Percentiles rank a stretch among this genome's conserved stretches.
Evolutionary conservation across 2,113 vertebrate genomes (phyloP).

Genomic region (Syngnathoides biaculeatus): DNA sequence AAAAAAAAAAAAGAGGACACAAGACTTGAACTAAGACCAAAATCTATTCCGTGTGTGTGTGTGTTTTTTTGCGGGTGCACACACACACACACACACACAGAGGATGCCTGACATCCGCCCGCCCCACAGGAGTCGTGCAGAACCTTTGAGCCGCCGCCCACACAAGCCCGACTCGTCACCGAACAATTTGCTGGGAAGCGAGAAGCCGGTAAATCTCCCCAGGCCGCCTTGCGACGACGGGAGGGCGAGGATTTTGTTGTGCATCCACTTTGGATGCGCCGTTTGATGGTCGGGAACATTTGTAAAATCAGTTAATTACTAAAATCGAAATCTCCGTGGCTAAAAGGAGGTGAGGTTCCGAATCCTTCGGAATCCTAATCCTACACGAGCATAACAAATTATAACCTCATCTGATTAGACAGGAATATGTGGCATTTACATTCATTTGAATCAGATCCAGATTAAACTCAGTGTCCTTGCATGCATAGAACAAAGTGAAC

Average conservation of each 20-base stretch:
- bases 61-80: neutral
- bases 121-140: constrained; percentile 15
- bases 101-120: neutral
- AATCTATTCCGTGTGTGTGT: neutral
- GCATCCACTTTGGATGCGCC: neutral
- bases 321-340: neutral
- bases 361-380: neutral
- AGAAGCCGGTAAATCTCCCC: constrained; percentile 1
- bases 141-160: constrained; percentile 25
- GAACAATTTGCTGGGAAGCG: constrained; percentile 16
- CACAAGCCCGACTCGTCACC: constrained; percentile 12
- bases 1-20: neutral
- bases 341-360: neutral
- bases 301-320: neutral
- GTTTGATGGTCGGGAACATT: too few relatives aligned
- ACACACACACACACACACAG: too few relatives aligned
- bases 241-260: neutral
- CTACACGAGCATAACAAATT: too few relatives aligned
- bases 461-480: neutral
- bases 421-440: neutral
- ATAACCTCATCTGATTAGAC: neutral
- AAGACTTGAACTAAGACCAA: constrained; percentile 12
- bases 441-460: neutral
- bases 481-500: neutral
- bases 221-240: neutral